Base-by-base conservation (phyloP, 2,797 vertebrate genomes). In the Telmatherina bonti region DNA sequence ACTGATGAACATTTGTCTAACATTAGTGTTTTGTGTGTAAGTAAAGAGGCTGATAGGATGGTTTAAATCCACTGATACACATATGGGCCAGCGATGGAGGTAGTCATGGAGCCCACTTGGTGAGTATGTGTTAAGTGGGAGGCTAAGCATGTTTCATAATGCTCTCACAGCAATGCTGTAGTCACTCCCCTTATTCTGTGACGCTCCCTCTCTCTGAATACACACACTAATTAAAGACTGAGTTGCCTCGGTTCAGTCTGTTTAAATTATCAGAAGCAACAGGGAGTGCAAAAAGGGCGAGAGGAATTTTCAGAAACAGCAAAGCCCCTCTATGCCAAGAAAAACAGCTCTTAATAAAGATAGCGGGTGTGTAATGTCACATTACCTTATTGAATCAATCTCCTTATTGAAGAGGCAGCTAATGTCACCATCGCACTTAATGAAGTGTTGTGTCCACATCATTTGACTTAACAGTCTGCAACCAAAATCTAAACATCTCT, bases 311-410 rank as follows among this genome's bases (percentile, higher is more conserved):
- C 3, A 26, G 26, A 26, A 7, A 51, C 31, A 38, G 16, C 16
- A 16, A 35, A 35, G 29, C 3, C 29, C 22, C 33, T 31, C 16
- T 31, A 35, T 35, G 51, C 18, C 22, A 2, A 24, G 24, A 16
- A n/a, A 63, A 63, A 35, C 30, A n/a, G 12, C 30, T 13, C 36
- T 47, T 30, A 47, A 62, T 47, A 18, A 62, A 31, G 59, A 24
- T 18, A 52, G 30, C 31, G 16, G 13, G 13, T 63, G 36, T 7
- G 11, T 15, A 35, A 64, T 49, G 31, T 52, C 31, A 12, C 15
- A 27, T 52, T 26, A 64, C 30, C 52, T 63, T 24, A 63, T 36
- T 22, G 24, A 63, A 63, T 63, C 22, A 49, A 52, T 52, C n/a
- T 35, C 12, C 27, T 27, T 49, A 47, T 33, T 33, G 24, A 63